Base-by-base conservation (phyloP, 2,888 invertebrate genomes). In the Calephelis perditalis region DNA sequence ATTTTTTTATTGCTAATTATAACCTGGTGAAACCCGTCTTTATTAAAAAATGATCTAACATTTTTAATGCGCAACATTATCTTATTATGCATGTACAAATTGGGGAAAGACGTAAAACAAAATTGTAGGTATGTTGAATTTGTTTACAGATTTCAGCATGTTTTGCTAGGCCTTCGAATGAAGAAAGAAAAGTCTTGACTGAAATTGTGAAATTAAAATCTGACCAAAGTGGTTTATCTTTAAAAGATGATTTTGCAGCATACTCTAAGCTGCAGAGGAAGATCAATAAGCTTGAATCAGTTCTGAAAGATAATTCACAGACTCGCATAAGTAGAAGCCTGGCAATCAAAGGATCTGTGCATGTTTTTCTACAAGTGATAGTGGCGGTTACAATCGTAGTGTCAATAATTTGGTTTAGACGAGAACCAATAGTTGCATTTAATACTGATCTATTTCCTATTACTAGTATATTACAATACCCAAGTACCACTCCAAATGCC, bases 221-320 rank as follows among this genome's bases (percentile, higher is more conserved):
- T 2, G 84, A 91, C 67, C 92, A 92, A 69, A 82, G 84, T 60
- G 67, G 72, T 8, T 76, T 92, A 62, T 91, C 91, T 8, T 92
- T 92, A 82, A 92, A 92, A 63, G 92, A 92, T 67, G 88, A 92
- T 67, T 93, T 93, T 78, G 92, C 92, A 7, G 88, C 91, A 45
- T 92, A 91, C 73, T 92, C 92, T 2, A 92, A 92, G 75, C 66
- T 93, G 45, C 93, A 93, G 72, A 79, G 93, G 54, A 91, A 84
- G 76, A 92, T 93, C 35, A 92, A 90, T 67, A 86, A 79, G 68
- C 72, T 93, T n/a, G 92, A 92, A 70, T 75, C 73, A 62, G 74
- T 86, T 62, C 68, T 92, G 43, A 86, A 88, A 71, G 84, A 86
- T 45, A 76, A 75, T 52, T 79, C 87, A 12, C 84, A 90, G 60